Evolutionary conservation across 1,140 invertebrate species (phyloP), one percentile per base, ranked within the genome.

Genomic region (Drusus annulatus): DNA sequence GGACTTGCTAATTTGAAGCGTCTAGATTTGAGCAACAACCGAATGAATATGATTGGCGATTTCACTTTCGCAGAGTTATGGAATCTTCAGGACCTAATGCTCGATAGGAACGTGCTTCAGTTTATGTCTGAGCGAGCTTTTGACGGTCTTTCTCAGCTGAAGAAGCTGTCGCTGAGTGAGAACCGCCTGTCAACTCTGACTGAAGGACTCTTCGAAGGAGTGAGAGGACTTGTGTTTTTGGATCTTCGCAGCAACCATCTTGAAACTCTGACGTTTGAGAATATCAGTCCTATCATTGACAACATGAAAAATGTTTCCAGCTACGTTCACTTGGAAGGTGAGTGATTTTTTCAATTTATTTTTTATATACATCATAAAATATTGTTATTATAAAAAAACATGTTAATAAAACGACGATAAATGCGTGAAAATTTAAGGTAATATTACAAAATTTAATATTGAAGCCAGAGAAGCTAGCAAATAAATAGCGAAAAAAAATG

Each of bases 251-350:
- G 93, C 7, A 96, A 96, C 85, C 86, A 90, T 75, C 90, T 96
- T 78, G 91, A 92, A 84, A 94, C 93, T n/a, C 89, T 96, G 84
- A 93, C 93, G 80, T 92, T 92, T 85, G 92, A 93, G 79, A 93
- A 93, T 51, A 90, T 96, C 80, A 90, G 91, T 63, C 94, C 94
- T 4, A 92, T 96, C 85, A 86, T 95, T 79, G 91, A 91, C 76
- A 95, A 95, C 87, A 90, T 95, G 85, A 93, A 94, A 86, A 93
- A 93, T 84, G 89, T 86, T 68, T 91, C 91, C 80, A 94, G 94
- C 85, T 92, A 93, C 89, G 91, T 96, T 85, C 91, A 93, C 84
- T 86, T 96, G 62, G 92, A 93, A 91, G 94, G 95, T 96, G 88
- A 94, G 93, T 92, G 76, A 19, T 15, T 45, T 15, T 54, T 79